Base-by-base conservation (phyloP, 2,888 invertebrate species). In the Rhyacophila evoluta region DNA sequence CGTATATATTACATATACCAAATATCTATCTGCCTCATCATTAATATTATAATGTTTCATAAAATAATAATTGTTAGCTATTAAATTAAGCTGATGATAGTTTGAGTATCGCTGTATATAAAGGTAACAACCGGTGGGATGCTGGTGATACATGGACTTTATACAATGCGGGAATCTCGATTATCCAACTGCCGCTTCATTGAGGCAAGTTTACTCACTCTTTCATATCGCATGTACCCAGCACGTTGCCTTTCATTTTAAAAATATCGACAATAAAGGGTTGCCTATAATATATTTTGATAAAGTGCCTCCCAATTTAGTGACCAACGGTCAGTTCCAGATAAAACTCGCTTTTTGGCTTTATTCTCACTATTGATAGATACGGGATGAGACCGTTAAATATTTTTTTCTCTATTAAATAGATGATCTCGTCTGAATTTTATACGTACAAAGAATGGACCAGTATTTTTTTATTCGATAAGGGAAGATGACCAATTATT, bases 221-320 rank as follows among this genome's bases (percentile, higher is more conserved):
- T 55, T 55, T 55, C 55, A 55, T 55, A 55, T 25, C 33, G 33
- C 19, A 70, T 69, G 29, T 33, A 12, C 73, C 28, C 37, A 10
- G 68, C 27, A 39, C 38, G 67, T 55, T 41, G 15, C 25, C 25
- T 69, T 68, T 37, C 27, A 15, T 68, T 12, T 27, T 70, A 12
- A 6, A 76, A 71, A 36, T 19, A 81, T 81, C 81, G 79, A 81
- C 80, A 77, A 79, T 80, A 68, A 82, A 82, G 82, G 82, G 82
- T 80, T 80, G 76, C 71, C 25, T 55, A 25, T 55, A 55, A 55
- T 55, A 55, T 55, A 55, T 78, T 76, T 80, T 82, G 71, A 76
- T 77, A 69, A 78, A 79, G 25, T 75, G 36, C 77, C 81, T 19
- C 27, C 69, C 73, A 70, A 79, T 74, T 71, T 68, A 77, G 72